Evolutionary conservation across 2,113 vertebrate species (phyloP).

Genomic region (Zapus hudsonius): DNA sequence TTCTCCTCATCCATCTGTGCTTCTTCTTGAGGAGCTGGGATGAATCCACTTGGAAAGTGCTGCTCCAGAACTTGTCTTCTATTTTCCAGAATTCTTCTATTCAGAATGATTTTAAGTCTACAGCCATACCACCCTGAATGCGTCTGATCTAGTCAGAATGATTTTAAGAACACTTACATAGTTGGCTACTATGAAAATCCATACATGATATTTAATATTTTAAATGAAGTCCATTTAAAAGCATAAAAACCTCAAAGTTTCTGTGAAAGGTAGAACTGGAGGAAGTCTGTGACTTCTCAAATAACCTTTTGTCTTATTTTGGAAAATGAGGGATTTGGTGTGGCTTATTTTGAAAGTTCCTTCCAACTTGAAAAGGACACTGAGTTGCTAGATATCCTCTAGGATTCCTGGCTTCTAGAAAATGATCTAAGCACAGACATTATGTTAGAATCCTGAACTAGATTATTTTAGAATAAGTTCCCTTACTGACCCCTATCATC

Average conservation of each 20-base stretch:
- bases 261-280: not conserved
- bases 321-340: not conserved
- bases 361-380: not conserved
- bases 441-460: constrained; percentile 19
- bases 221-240: constrained; percentile 12
- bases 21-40: not conserved
- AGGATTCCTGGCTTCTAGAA: not conserved
- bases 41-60: not conserved
- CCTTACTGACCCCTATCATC: not conserved
- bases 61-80: not conserved
- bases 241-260: no score
- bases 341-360: not conserved
- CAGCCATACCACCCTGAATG: no score
- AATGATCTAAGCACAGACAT: not conserved
- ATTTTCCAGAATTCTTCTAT: not conserved
- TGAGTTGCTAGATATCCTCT: not conserved
- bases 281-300: not conserved
- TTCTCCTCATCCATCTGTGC: not conserved
- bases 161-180: constrained; percentile 34
- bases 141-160: no score
- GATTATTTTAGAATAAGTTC: not conserved
- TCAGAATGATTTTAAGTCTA: not conserved
- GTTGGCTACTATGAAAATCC: not conserved
- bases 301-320: not conserved
- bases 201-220: not conserved